Conservation (phyloP, 2,888 invertebrate species). For the Orchesella flavescens region DNA sequence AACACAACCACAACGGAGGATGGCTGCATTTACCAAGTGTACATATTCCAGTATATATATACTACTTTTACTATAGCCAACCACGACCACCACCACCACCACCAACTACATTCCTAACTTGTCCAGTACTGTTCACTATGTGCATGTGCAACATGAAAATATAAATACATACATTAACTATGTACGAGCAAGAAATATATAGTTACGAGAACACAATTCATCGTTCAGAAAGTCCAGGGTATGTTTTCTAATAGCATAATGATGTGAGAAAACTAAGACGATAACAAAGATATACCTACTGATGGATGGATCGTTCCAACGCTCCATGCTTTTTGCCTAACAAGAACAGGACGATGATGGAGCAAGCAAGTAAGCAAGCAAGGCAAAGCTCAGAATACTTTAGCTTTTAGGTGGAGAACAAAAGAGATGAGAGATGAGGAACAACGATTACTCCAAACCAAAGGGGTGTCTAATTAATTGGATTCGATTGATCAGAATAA, state of each 20-base stretch:
- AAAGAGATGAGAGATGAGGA: slow-evolving; percentile 50
- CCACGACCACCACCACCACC: too few relatives aligned
- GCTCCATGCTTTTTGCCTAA: slow-evolving; percentile 16
- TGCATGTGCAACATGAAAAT: too few relatives aligned
- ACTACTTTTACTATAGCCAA: too few relatives aligned
- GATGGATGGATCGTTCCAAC: too few relatives aligned
- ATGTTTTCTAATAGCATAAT: slow-evolving; percentile 12
- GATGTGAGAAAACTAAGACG: slow-evolving; percentile 47
- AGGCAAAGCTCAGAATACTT: slow-evolving; percentile 2
- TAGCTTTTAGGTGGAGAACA: slow-evolving; percentile 28
- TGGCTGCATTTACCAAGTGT: too few relatives aligned
- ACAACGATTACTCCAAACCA: slow-evolving; percentile 65
- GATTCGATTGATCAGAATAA: slow-evolving; percentile 70
- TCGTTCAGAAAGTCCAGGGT: too few relatives aligned
- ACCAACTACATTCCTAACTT: neutral
- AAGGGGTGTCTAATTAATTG: slow-evolving; percentile 72
- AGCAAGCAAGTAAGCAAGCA: too few relatives aligned
- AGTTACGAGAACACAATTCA: too few relatives aligned
- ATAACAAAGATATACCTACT: neutral
- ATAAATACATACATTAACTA: too few relatives aligned
- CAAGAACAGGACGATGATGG: slow-evolving; percentile 33
- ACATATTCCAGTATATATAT: too few relatives aligned
- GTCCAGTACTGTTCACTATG: slow-evolving; percentile 5
- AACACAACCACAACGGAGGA: slow-evolving; percentile 3
- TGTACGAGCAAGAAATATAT: too few relatives aligned